Conservation (phyloP, 2,888 invertebrate species). For the Tachystola acroxantha region DNA sequence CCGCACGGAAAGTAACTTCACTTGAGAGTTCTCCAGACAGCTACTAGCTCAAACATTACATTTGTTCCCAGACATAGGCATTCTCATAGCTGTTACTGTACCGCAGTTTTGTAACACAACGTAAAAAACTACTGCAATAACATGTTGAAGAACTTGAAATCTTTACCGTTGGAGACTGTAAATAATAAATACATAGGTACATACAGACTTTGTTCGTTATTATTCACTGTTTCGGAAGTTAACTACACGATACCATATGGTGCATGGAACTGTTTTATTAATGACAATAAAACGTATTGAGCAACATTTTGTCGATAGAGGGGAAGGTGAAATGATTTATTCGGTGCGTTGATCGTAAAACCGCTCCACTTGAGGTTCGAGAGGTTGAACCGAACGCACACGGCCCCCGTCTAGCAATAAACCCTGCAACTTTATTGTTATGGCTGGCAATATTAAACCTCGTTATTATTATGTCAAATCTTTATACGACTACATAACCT, state of each 20-base stretch:
- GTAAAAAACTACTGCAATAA: neutral
- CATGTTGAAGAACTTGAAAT: too few relatives aligned
- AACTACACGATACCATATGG: too few relatives aligned
- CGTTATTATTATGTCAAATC: conserved; percentile 42
- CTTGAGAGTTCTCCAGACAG: conserved; percentile 36
- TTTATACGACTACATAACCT: conserved; percentile 15
- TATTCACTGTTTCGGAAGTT: too few relatives aligned
- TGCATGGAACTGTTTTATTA: too few relatives aligned
- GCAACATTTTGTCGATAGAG: neutral
- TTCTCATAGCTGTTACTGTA: too few relatives aligned
- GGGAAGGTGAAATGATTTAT: conserved; percentile 50
- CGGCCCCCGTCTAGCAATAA: conserved; percentile 48
- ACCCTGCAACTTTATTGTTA: conserved; percentile 53
- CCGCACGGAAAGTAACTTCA: conserved; percentile 46
- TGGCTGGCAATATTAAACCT: conserved; percentile 36
- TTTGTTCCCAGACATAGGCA: conserved; percentile 32
- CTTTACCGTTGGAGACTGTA: too few relatives aligned
- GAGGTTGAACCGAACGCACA: conserved; percentile 28
- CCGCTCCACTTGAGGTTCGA: conserved; percentile 45
- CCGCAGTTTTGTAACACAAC: neutral
- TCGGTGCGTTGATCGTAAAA: conserved; percentile 45
- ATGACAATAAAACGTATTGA: too few relatives aligned
- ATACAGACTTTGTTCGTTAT: too few relatives aligned
- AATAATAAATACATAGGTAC: too few relatives aligned
- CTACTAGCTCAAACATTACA: conserved; percentile 36